Evolutionary conservation across 2,888 invertebrate species (phyloP).

Genomic region (Tholera decimalis): DNA sequence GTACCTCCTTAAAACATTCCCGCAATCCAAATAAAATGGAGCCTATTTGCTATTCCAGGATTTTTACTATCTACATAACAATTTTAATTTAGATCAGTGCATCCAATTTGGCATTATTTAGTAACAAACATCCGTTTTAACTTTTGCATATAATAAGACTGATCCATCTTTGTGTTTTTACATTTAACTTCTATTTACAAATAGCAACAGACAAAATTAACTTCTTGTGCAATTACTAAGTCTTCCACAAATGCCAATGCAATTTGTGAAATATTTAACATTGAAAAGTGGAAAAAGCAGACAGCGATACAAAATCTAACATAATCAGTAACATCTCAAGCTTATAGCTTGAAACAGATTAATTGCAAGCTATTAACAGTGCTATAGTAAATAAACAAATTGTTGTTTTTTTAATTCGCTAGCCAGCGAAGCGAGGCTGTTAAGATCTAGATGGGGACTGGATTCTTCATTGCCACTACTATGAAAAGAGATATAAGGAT

Average conservation of each 20-base stretch:
- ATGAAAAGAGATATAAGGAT: slow-evolving; percentile 21
- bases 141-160: too few relatives aligned
- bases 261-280: slow-evolving; percentile 13
- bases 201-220: too few relatives aligned
- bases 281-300: slow-evolving; percentile 18
- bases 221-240: too few relatives aligned
- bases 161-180: too few relatives aligned
- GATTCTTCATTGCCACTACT: slow-evolving; percentile 65
- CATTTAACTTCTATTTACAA: too few relatives aligned
- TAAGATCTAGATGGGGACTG: slow-evolving; percentile 66
- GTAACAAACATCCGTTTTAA: too few relatives aligned
- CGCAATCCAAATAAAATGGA: too few relatives aligned
- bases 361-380: slow-evolving; percentile 58
- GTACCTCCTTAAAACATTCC: too few relatives aligned
- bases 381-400: slow-evolving; percentile 60
- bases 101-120: too few relatives aligned
- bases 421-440: slow-evolving; percentile 68
- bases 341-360: slow-evolving; percentile 49
- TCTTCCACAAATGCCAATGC: background rate
- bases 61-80: too few relatives aligned
- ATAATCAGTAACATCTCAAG: slow-evolving; percentile 41
- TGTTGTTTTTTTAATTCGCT: slow-evolving; percentile 46
- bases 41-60: too few relatives aligned
- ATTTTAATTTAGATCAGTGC: too few relatives aligned
- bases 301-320: slow-evolving; percentile 34